Percentiles rank a stretch among this genome's conserved stretches.
These are phyloP conservation scores for Chaetogeoica ovagalla DNA, from an alignment of 2,888 invertebrate species.

Conservation along the genomic window DNA sequence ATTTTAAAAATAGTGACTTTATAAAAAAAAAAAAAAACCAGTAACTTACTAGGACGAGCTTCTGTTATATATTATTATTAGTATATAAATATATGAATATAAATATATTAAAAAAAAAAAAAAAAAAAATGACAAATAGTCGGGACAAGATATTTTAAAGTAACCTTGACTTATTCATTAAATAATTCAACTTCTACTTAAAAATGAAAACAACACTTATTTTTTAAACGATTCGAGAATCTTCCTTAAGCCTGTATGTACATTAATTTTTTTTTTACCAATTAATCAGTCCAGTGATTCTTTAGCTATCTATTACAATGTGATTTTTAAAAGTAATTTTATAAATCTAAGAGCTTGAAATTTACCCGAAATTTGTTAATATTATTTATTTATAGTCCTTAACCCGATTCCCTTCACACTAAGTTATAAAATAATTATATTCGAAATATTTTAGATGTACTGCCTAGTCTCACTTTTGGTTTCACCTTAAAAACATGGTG, in stretches of 20 bases:
- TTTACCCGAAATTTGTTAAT: conserved; percentile 52
- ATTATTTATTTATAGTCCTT: conserved; percentile 44
- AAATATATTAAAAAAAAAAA: conserved; percentile 48
- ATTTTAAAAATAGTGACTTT: conserved; percentile 53
- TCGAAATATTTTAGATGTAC: conserved; percentile 54
- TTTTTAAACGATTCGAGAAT: conserved; percentile 53
- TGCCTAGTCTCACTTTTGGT: conserved; percentile 55
- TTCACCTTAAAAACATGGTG: conserved; percentile 53
- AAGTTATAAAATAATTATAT: conserved; percentile 53
- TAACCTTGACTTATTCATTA: conserved; percentile 55
- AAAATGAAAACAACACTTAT: conserved; percentile 54
- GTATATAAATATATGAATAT: conserved; percentile 26
- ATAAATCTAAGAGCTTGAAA: conserved; percentile 52
- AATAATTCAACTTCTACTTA: conserved; percentile 53
- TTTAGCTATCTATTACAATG: conserved; percentile 53
- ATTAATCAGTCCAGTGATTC: conserved; percentile 53
- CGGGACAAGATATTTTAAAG: conserved; percentile 54
- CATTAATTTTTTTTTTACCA: conserved; percentile 49
- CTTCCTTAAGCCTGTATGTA: conserved; percentile 53
- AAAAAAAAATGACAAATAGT: conserved; percentile 46
- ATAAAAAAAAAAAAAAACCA: conserved; percentile 46
- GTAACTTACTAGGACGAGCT: conserved; percentile 51
- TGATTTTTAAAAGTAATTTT: conserved; percentile 53
- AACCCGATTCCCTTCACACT: conserved; percentile 53
- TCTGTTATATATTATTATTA: conserved; percentile 34